Percentiles rank a stretch among this genome's conserved stretches.
These are phyloP conservation scores for Drosophila nr. perissopoda DNA, from an alignment of 2,888 invertebrate species.

Conservation along the genomic window DNA sequence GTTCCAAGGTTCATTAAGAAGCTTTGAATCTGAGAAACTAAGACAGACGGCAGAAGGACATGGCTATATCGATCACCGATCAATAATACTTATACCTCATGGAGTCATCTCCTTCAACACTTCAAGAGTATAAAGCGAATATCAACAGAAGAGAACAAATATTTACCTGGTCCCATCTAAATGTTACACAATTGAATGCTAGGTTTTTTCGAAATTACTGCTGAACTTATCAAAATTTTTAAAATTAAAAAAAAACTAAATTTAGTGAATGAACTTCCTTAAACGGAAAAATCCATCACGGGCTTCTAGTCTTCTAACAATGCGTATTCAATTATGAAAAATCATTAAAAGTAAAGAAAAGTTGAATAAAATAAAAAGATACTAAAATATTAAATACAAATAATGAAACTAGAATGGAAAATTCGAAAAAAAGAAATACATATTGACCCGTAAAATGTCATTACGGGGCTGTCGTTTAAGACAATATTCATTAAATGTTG, in stretches of 20 bases:
- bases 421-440: neutral
- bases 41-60: neutral
- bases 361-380: neutral
- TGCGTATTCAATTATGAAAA: neutral
- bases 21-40: neutral
- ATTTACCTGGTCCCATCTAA: no score
- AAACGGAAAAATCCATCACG: neutral
- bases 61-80: neutral
- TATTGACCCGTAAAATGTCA: neutral
- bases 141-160: neutral
- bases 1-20: neutral
- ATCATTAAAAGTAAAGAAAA: neutral
- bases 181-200: no score
- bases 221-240: neutral
- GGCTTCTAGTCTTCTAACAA: neutral
- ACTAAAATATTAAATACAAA: neutral
- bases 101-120: neutral
- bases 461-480: neutral
- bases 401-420: neutral
- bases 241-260: neutral
- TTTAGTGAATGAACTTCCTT: neutral
- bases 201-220: no score
- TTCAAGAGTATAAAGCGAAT: neutral
- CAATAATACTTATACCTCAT: neutral
- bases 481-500: neutral